Conservation (phyloP, 2,888 invertebrate genomes). For the Nemoura dubitans region DNA sequence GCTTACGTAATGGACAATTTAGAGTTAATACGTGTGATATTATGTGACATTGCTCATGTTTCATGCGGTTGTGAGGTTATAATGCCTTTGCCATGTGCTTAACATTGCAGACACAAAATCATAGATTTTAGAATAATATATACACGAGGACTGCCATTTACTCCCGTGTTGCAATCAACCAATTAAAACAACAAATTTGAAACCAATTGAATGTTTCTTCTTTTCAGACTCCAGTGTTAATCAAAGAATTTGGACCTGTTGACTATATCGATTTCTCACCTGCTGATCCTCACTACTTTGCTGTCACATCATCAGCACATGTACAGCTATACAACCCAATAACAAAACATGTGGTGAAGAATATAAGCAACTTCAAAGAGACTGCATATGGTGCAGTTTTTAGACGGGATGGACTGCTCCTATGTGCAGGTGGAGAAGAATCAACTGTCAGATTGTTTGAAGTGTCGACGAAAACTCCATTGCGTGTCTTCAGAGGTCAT, state of each 20-base stretch:
- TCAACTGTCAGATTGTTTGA: constrained; percentile 88
- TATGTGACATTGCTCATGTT: not conserved
- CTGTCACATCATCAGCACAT: constrained; percentile 90
- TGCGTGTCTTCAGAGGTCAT: constrained; percentile 88
- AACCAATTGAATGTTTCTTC: no score
- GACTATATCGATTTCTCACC: constrained; percentile 92
- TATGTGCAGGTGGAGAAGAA: constrained; percentile 92
- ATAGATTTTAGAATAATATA: no score
- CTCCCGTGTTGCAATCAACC: no score
- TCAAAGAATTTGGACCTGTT: constrained; percentile 93
- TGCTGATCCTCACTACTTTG: constrained; percentile 88
- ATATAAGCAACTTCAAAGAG: constrained; percentile 82
- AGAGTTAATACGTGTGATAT: not conserved
- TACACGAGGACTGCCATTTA: no score
- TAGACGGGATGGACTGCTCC: constrained; percentile 80
- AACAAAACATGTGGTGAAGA: constrained; percentile 82
- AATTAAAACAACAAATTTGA: no score
- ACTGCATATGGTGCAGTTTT: constrained; percentile 87
- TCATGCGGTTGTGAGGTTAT: not conserved
- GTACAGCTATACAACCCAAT: constrained; percentile 88
- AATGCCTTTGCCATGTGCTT: not conserved
- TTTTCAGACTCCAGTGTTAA: constrained; percentile 79
- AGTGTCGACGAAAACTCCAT: constrained; percentile 79
- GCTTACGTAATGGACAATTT: not conserved
- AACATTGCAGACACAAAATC: not conserved